A percentile compares a stretch with the other conserved stretches of the same genome.
These are phyloP conservation scores for Pseudorectes ferrugineus DNA, from an alignment of 2,113 vertebrate species.

Conservation along the genomic window DNA sequence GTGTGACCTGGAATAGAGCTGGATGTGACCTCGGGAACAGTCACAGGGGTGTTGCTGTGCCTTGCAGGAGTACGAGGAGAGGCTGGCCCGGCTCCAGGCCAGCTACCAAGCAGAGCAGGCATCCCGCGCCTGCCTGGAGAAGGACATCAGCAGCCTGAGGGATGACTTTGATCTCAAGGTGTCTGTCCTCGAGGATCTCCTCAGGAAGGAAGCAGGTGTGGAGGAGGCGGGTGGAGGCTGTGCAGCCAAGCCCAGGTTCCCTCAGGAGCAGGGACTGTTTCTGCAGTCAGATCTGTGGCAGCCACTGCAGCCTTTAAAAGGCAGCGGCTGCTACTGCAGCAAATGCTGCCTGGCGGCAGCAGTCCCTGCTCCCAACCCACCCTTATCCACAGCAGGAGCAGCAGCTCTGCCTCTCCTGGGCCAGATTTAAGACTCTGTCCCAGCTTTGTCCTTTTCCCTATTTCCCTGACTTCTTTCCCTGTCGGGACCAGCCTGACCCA, in stretches of 20 bases:
- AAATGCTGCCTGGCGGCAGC: not conserved
- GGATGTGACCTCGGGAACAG: not conserved
- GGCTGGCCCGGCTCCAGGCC: constrained; percentile 78
- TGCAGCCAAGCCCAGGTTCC: not conserved
- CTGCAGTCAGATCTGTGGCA: not conserved
- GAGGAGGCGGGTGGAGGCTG: not conserved
- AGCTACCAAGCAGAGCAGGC: constrained; percentile 83
- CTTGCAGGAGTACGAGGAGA: constrained; percentile 82
- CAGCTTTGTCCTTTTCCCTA: not conserved
- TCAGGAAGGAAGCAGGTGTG: constrained; percentile 60
- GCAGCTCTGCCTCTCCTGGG: not conserved
- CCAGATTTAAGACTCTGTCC: not conserved
- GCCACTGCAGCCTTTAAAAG: not conserved
- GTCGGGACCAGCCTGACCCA: not conserved
- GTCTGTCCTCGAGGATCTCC: constrained; percentile 68
- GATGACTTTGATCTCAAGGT: constrained; percentile 78
- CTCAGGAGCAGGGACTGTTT: not conserved
- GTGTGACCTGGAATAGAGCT: not conserved
- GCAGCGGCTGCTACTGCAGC: not conserved
- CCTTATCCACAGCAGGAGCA: not conserved
- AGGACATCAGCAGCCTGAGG: constrained; percentile 79
- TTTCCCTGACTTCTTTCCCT: not conserved
- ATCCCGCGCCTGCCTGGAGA: constrained; percentile 78
- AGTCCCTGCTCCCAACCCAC: not conserved
- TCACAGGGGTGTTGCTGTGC: not conserved